Evolutionary conservation across 2,113 vertebrate genomes (phyloP).

Genomic region (Colistium nudipinnis): DNA sequence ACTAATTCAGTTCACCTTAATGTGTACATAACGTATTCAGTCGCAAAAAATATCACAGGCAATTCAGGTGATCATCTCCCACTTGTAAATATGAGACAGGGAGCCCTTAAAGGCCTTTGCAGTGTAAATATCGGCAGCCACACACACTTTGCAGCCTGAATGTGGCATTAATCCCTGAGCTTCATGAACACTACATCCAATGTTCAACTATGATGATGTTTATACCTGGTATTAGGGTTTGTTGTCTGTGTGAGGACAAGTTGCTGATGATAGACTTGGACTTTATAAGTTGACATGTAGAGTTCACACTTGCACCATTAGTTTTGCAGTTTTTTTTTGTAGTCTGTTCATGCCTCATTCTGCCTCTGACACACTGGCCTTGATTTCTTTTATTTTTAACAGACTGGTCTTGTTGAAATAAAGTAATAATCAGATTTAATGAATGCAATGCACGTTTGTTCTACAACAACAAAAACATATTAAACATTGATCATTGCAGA

Average conservation of each 20-base stretch:
- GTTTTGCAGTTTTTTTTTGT: too few species aligned
- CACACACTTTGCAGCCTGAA: neutral
- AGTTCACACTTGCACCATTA: neutral
- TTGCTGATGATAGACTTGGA: neutral
- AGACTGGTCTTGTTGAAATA: too few species aligned
- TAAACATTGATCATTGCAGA: neutral
- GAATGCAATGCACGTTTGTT: neutral
- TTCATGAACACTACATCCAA: neutral
- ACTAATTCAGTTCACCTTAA: neutral
- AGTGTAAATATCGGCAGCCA: neutral
- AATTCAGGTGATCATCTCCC: neutral
- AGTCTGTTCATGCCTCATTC: conserved; percentile 13
- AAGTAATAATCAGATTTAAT: neutral
- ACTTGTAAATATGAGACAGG: conserved; percentile 3
- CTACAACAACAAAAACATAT: neutral
- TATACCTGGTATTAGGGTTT: neutral
- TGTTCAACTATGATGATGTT: neutral
- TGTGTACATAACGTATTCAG: neutral
- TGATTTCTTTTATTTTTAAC: too few species aligned
- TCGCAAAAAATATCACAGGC: neutral
- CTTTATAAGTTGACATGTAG: conserved; percentile 2
- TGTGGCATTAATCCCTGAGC: neutral
- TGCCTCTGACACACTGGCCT: neutral
- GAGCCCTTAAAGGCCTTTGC: neutral
- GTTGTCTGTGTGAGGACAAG: neutral